Evolutionary conservation across 2,113 vertebrate species (phyloP).

Genomic region (Eretmochelys imbricata): DNA sequence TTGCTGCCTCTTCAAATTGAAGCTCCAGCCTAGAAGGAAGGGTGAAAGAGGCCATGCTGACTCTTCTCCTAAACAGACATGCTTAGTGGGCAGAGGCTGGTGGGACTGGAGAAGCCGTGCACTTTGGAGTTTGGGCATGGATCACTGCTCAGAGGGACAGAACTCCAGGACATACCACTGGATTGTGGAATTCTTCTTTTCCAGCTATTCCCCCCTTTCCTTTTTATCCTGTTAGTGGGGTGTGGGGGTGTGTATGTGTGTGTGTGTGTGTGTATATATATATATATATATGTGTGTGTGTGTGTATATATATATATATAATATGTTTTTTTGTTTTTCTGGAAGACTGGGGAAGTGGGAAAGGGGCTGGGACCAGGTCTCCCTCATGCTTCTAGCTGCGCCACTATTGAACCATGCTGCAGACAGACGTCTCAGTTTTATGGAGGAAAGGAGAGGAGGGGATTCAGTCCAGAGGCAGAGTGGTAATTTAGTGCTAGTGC

Average conservation of each 20-base stretch:
- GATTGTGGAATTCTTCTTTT: constrained; percentile 55
- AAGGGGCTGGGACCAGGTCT: constrained; percentile 14
- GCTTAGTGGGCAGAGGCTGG: constrained; percentile 41
- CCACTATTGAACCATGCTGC: constrained; percentile 15
- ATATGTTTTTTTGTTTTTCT: constrained; percentile 21
- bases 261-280: constrained; percentile 48
- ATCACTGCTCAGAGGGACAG: constrained; percentile 44
- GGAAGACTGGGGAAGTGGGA: constrained; percentile 48
- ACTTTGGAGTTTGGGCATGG: constrained; percentile 51
- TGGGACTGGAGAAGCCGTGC: constrained; percentile 32
- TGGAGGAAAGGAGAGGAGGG: constrained; percentile 12
- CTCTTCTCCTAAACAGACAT: constrained; percentile 20
- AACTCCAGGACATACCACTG: constrained; percentile 62
- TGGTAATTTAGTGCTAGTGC: not conserved
- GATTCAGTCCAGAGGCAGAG: not conserved
- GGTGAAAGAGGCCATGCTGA: constrained; percentile 39
- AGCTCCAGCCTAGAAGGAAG: constrained; percentile 37
- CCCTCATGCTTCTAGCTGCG: not conserved
- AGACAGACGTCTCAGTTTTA: not conserved
- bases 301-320: not conserved
- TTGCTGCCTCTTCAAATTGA: constrained; percentile 93
- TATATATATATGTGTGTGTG: constrained; percentile 37
- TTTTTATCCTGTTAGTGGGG: constrained; percentile 43
- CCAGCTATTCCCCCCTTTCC: constrained; percentile 35
- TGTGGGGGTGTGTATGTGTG: not conserved